A percentile compares a stretch with the other conserved stretches of the same genome.
Conservation (phyloP, 2,888 invertebrate genomes). For the Tryphoninae sp. region DNA sequence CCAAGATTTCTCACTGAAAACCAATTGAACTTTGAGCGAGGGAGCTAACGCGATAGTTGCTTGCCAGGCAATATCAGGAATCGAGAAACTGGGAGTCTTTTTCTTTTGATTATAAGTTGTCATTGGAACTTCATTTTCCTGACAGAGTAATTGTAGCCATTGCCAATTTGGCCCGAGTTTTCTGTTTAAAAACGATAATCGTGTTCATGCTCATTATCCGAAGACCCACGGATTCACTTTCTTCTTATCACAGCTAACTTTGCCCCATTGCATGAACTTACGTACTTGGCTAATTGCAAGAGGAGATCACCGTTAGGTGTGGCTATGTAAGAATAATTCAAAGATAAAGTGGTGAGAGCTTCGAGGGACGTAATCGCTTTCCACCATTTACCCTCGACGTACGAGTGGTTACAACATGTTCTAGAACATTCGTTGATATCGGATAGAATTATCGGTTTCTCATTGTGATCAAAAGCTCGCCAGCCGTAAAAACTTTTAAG, state of each 20-base stretch:
- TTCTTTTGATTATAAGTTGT: conserved; percentile 21
- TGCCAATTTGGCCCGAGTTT: conserved; percentile 67
- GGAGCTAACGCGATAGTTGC: conserved; percentile 64
- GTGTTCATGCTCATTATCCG: too few relatives aligned
- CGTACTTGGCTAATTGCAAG: conserved; percentile 67
- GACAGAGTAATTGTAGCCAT: conserved; percentile 70
- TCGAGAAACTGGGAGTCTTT: conserved; percentile 41
- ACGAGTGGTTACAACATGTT: conserved; percentile 52
- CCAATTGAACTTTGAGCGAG: conserved; percentile 68
- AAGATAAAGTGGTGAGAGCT: conserved; percentile 68
- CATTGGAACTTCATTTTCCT: conserved; percentile 61
- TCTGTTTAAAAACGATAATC: conserved; percentile 42
- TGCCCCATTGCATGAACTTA: background rate
- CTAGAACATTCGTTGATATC: conserved; percentile 52
- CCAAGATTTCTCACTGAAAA: conserved; percentile 62
- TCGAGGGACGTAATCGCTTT: conserved; percentile 66
- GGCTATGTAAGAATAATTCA: conserved; percentile 71
- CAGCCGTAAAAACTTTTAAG: conserved; percentile 69
- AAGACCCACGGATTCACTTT: background rate
- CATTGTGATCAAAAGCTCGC: conserved; percentile 67
- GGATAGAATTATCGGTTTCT: conserved; percentile 60
- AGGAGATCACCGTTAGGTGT: conserved; percentile 71
- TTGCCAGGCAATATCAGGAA: conserved; percentile 68
- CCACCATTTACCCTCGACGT: conserved; percentile 67
- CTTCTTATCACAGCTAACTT: background rate